Evolutionary conservation across 2,113 vertebrate genomes (phyloP), one percentile per base, ranked within the genome.

Genomic region (Willisornis vidua): DNA sequence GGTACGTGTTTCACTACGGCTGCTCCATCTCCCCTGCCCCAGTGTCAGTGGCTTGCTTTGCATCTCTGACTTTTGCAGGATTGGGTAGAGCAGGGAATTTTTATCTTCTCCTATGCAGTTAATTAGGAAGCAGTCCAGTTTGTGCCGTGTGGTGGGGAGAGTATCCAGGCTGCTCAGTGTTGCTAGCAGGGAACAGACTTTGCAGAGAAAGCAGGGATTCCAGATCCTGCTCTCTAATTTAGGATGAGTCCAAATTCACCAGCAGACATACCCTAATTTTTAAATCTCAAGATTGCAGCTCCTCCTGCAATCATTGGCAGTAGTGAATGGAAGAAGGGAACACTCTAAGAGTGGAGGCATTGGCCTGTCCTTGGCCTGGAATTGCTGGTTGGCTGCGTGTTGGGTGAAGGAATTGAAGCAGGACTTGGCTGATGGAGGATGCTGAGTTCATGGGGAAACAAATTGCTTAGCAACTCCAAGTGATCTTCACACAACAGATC

Each of bases 101-200:
- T 92, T 86, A 66, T 87, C 71, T 68, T 79, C 51, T 90, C 77
- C 52, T 4, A 3, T 71, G 85, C 67, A 89, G 91, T 81, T 96
- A 94, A 94, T 75, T 82, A 87, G 79, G 88, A 93, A 89, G 48
- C 61, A 23, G 77, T 93, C 84, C 81, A 79, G 61, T 57, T 31
- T 18, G 37, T 76, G 58, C 86, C 7, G 7, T 92, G 61, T 94
- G 89, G 74, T 68, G 73, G 79, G 84, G 89, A 96, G 65, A 1
- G 6, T 28, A 80, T 82, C 66, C 67, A 95, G 87, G 63, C 89
- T 94, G 66, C 67, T 95, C 73, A 63, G 84, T 8, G 2, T 62
- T 17, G 65, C 59, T 73, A 46, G 65, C 68, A 68, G 58, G 24
- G 74, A 93, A 75, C 85, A 96, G 92, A 70, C 23, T 41, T 72